Conservation (phyloP, 2,797 vertebrate species). For the Poeciliopsis infans region DNA sequence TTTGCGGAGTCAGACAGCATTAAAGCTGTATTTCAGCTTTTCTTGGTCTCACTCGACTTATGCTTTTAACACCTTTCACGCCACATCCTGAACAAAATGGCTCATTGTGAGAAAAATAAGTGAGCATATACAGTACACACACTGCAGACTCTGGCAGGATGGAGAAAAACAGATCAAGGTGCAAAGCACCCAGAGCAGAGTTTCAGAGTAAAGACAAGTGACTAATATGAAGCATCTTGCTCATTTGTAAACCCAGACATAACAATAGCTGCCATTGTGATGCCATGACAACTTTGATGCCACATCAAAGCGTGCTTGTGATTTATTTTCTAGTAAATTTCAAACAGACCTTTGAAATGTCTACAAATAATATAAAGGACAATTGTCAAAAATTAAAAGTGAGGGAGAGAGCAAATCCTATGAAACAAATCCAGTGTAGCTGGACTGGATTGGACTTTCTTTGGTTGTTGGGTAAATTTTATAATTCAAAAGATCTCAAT, state of each 20-base stretch:
- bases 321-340: not conserved
- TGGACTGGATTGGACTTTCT: not conserved
- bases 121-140: constrained; percentile 10
- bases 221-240: not conserved
- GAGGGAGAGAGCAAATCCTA: not conserved
- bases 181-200: not conserved
- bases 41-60: not conserved
- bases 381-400: not conserved
- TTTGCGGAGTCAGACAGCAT: not conserved
- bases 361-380: not conserved
- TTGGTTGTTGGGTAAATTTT: not conserved
- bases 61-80: constrained; percentile 13
- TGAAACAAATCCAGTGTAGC: not conserved
- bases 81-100: constrained; percentile 29
- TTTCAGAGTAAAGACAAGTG: not conserved
- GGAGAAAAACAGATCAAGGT: constrained; percentile 1
- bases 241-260: constrained; percentile 1
- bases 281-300: too few relatives aligned
- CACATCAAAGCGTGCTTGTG: not conserved
- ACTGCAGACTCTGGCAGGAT: not conserved
- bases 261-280: not conserved
- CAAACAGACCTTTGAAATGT: not conserved
- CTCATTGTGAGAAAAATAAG: constrained; percentile 25
- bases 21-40: not conserved
- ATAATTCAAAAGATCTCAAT: not conserved